These are phyloP conservation scores for Meiosimyza platycephala DNA, from an alignment of 2,888 invertebrate genomes.

Conservation along the genomic window DNA sequence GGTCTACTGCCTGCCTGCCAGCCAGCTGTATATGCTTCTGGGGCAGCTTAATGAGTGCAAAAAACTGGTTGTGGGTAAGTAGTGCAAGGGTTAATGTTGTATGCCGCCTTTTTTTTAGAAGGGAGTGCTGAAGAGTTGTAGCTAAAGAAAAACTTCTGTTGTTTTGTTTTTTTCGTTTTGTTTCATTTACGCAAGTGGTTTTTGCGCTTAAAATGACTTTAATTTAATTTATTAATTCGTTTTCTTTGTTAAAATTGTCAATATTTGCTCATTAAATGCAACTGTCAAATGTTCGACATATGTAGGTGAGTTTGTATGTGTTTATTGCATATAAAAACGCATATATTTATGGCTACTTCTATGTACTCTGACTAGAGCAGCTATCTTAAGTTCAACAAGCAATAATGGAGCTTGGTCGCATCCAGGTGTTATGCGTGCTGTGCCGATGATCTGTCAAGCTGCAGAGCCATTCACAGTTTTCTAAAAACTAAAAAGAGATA, in stretches of 20 bases:
- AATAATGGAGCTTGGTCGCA: too few relatives aligned
- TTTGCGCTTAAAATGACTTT: constrained; percentile 7
- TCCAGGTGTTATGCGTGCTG: too few relatives aligned
- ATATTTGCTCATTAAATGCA: constrained; percentile 38
- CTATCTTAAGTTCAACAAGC: too few relatives aligned
- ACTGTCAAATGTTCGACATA: constrained; percentile 17
- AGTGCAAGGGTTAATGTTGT: neutral
- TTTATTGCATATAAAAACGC: neutral
- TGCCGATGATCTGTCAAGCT: too few relatives aligned
- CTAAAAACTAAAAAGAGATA: too few relatives aligned
- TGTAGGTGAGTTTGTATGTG: neutral
- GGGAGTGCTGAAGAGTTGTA: neutral
- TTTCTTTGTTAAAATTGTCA: constrained; percentile 21
- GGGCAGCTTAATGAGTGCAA: too few relatives aligned
- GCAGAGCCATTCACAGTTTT: too few relatives aligned
- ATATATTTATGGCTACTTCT: neutral
- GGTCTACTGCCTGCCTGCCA: neutral
- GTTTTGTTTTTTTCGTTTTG: neutral
- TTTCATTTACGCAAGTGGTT: constrained; percentile 25
- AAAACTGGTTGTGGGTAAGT: neutral
- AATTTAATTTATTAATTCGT: constrained; percentile 21
- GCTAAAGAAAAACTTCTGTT: neutral
- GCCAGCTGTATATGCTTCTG: neutral
- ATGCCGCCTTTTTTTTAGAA: neutral
- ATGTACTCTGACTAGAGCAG: too few relatives aligned